These are phyloP conservation scores for Pogona vitticeps DNA, from an alignment of 2,113 vertebrate species.

Conservation along the genomic window DNA sequence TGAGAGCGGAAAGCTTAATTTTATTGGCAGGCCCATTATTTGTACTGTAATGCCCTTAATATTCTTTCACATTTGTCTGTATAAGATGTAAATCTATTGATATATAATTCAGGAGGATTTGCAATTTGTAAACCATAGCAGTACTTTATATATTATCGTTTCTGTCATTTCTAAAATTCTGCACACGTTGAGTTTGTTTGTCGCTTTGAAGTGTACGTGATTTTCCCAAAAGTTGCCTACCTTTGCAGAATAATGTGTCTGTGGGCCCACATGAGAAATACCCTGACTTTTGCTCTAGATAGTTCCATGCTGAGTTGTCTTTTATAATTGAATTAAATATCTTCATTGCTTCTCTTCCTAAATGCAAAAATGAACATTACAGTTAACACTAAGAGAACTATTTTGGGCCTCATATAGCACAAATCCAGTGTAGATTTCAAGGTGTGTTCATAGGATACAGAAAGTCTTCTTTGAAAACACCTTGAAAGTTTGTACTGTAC, in stretches of 20 bases:
- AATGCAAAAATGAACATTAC: no score
- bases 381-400: no score
- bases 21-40: slow-evolving; percentile 25
- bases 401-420: no score
- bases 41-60: slow-evolving; percentile 35
- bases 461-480: no score
- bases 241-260: not conserved
- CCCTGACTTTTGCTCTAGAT: slow-evolving; percentile 36
- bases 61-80: slow-evolving; percentile 25
- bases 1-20: slow-evolving; percentile 39
- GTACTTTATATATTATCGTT: not conserved
- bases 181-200: not conserved
- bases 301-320: slow-evolving; percentile 21
- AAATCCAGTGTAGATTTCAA: not conserved
- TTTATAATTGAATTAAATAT: no score
- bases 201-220: not conserved
- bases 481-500: no score
- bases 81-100: not conserved
- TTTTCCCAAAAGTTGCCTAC: slow-evolving; percentile 1
- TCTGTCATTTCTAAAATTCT: not conserved
- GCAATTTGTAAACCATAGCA: not conserved
- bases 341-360: no score
- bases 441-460: not conserved
- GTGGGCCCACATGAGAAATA: not conserved
- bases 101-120: slow-evolving; percentile 15